These are phyloP conservation scores for Stichodactyla mertensii DNA, from an alignment of 64 coral and sea anemone species.

Conservation along the genomic window DNA sequence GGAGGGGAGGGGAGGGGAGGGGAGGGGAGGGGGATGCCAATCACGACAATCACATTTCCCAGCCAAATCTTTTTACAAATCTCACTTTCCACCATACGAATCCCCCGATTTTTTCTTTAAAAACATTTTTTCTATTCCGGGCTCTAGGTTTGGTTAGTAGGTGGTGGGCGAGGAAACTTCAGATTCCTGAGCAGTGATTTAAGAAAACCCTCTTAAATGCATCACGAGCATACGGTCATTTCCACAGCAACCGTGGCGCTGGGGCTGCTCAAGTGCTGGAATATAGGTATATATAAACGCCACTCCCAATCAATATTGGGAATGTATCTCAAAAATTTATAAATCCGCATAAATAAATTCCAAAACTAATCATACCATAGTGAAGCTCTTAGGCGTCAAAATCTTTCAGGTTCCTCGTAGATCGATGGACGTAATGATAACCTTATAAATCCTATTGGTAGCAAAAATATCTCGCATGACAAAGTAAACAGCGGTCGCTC, in stretches of 20 bases:
- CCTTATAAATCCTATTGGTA: not conserved
- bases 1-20: no score
- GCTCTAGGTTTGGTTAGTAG: not conserved
- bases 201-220: not conserved
- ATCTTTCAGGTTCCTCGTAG: not conserved
- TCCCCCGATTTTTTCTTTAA: no score
- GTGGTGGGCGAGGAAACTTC: not conserved
- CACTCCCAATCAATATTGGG: not conserved
- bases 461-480: not conserved
- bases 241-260: not conserved
- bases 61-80: no score
- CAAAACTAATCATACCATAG: not conserved
- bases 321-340: not conserved
- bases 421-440: not conserved
- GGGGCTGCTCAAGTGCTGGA: not conserved
- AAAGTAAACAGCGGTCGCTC: not conserved
- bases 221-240: not conserved
- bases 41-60: no score
- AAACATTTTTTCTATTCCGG: no score
- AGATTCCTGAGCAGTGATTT: not conserved
- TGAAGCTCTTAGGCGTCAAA: not conserved
- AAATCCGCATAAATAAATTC: not conserved
- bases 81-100: no score
- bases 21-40: no score
- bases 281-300: not conserved